Evolutionary conservation across 2,797 vertebrate genomes (phyloP).

Genomic region (Huso huso): DNA sequence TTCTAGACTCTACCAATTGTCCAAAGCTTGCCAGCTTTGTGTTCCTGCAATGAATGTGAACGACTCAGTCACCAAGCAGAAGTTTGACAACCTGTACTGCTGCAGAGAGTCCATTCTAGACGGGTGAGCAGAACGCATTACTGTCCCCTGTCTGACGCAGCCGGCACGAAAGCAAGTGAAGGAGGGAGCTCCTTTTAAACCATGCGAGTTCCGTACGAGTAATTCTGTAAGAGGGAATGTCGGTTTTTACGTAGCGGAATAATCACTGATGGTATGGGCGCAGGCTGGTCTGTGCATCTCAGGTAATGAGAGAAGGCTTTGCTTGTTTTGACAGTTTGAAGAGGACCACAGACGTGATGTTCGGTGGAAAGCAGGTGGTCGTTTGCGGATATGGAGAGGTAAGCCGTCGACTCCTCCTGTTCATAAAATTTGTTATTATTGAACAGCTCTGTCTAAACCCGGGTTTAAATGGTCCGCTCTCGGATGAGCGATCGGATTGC

Average conservation of each 20-base stretch:
- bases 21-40: conserved; percentile 88
- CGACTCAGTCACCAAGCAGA: conserved; percentile 93
- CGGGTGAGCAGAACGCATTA: conserved; percentile 61
- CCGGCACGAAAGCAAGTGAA: too few species aligned
- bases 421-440: not conserved
- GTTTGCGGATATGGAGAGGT: conserved; percentile 94
- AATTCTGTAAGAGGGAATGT: too few species aligned
- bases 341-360: conserved; percentile 95
- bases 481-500: too few species aligned
- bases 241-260: too few species aligned
- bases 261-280: too few species aligned
- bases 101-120: conserved; percentile 91
- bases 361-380: conserved; percentile 91
- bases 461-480: too few species aligned
- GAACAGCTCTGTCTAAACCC: too few species aligned
- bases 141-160: conserved; percentile 5
- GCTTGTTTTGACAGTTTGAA: conserved; percentile 63
- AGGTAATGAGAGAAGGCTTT: not conserved
- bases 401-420: conserved; percentile 37
- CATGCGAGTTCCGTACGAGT: too few species aligned
- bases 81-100: conserved; percentile 94
- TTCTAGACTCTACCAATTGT: conserved; percentile 83
- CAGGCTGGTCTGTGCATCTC: too few species aligned
- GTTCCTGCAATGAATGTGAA: conserved; percentile 95
- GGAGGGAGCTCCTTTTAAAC: too few species aligned